phyloP scores from a whole-genome alignment of 2,888 invertebrate species.

The Penaeus monodon region DNA sequence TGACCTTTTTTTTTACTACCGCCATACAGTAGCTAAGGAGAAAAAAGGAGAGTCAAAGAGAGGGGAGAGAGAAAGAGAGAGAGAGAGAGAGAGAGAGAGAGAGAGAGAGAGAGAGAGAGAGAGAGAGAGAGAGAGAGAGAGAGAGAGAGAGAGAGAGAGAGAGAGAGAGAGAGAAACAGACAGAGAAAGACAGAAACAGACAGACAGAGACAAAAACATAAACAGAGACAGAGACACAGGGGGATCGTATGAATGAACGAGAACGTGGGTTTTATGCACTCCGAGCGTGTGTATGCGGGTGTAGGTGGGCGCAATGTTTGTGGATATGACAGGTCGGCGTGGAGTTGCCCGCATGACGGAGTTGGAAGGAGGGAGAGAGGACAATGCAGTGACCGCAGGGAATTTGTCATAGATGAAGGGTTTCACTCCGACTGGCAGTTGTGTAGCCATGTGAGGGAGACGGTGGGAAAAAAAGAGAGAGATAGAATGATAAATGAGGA shows the following conservation, averaged over 20 bases:
- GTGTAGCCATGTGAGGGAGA: neutral
- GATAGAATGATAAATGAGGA: too few relatives aligned
- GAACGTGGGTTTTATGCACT: neutral
- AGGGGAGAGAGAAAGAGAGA: neutral
- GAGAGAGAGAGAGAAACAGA: neutral
- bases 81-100: neutral
- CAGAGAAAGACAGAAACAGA: too few relatives aligned
- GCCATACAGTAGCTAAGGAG: neutral
- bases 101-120: conserved; percentile 11
- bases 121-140: conserved; percentile 11
- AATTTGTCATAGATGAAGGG: neutral
- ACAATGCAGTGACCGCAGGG: neutral
- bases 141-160: conserved; percentile 11
- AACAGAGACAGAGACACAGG: too few relatives aligned
- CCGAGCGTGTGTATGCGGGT: neutral
- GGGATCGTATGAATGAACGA: neutral
- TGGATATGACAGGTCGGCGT: neutral
- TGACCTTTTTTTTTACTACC: too few relatives aligned
- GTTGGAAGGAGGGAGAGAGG: neutral
- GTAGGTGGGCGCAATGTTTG: neutral
- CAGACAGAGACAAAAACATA: too few relatives aligned
- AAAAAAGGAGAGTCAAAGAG: neutral
- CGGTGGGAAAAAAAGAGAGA: neutral
- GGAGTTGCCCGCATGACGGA: neutral
- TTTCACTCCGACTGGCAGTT: too few relatives aligned